A percentile compares a stretch with the other conserved stretches of the same genome.
phyloP scores from a whole-genome alignment of 1,140 invertebrate species.

The Samia ricini region DNA sequence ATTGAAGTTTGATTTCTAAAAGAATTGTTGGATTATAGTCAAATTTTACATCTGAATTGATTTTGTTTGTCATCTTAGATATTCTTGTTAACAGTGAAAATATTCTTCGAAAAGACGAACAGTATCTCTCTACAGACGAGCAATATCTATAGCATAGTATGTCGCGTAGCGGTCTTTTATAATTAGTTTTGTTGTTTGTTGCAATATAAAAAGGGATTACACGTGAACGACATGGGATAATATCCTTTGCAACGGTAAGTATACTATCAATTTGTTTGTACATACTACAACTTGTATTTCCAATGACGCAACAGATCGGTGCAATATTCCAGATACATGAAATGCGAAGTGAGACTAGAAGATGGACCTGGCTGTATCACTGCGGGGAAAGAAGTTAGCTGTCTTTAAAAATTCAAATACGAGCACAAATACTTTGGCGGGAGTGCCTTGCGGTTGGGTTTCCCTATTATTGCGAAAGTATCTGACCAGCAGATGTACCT shows the following conservation, averaged over 20 bases:
- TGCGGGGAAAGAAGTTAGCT: conserved; percentile 20
- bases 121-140: neutral
- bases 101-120: neutral
- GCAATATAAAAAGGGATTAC: neutral
- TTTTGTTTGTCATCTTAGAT: neutral
- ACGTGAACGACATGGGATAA: neutral
- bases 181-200: neutral
- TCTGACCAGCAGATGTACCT: conserved; percentile 14
- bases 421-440: conserved; percentile 29
- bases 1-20: conserved; percentile 5
- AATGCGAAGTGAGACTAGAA: conserved; percentile 45
- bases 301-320: conserved; percentile 4
- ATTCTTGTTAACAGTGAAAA: neutral
- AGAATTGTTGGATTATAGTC: neutral
- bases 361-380: conserved; percentile 38
- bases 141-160: conserved; percentile 1
- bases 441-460: conserved; percentile 33
- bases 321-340: conserved; percentile 52
- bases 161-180: conserved; percentile 3
- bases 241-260: neutral
- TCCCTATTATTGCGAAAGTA: conserved; percentile 29
- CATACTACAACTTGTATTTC: neutral
- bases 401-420: conserved; percentile 30
- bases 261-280: neutral
- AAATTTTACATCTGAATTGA: neutral